Percentiles rank a stretch among this genome's conserved stretches.
phyloP scores from a whole-genome alignment of 2,113 vertebrate species.

The Meriones unguiculatus region DNA sequence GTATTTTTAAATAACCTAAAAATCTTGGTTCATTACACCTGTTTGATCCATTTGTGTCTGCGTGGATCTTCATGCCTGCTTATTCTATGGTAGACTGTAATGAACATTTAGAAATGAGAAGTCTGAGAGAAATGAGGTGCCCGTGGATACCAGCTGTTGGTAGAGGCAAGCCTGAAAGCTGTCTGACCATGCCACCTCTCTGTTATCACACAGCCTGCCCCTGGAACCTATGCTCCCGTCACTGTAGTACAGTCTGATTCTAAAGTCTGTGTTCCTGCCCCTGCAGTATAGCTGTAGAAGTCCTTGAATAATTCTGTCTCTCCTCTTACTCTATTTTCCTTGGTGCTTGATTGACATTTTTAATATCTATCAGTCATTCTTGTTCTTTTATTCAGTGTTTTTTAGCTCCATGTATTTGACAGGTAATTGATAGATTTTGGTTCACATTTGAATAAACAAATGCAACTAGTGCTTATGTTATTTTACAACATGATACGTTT shows the following conservation, averaged over 20 bases:
- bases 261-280: neutral
- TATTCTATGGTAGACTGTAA: neutral
- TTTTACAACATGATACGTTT: neutral
- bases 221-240: neutral
- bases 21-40: neutral
- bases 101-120: constrained; percentile 56
- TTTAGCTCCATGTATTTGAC: neutral
- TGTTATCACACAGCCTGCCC: neutral
- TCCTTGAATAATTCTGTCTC: neutral
- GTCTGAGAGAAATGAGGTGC: neutral
- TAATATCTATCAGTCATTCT: neutral
- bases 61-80: neutral
- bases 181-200: neutral
- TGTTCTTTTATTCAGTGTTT: constrained; percentile 4
- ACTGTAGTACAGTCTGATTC: neutral
- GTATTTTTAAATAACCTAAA: neutral
- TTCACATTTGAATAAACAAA: constrained; percentile 1
- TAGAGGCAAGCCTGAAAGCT: neutral
- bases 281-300: neutral
- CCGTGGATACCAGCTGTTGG: neutral
- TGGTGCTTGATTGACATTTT: neutral
- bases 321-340: neutral
- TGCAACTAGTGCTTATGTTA: neutral
- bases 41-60: neutral
- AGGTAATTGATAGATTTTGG: neutral